Evolutionary conservation across 2,113 vertebrate genomes (phyloP), one percentile per base, ranked within the genome.

Genomic region (Sorex fumeus): DNA sequence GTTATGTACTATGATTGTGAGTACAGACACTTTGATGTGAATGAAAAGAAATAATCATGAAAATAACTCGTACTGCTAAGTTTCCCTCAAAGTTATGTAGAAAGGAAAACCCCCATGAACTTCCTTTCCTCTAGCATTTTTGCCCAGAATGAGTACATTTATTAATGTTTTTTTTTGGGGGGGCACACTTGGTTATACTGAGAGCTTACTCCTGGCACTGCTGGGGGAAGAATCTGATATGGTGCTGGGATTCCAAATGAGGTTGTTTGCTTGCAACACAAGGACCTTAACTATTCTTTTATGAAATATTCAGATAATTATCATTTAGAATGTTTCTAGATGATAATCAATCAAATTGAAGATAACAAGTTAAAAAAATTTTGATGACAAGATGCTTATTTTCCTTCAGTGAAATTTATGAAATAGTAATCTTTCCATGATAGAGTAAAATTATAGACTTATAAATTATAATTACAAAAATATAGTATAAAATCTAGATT

Each of bases 281-380:
- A 10, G 47, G 47, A 10, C 47, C 47, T 50, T 50, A 50, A 50
- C 47, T 50, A 50, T 50, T 7, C 47, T 13, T 50, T 50, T 9
- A 50, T 50, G 13, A 2, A 50, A 50, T 50, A 50, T 10, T 50
- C 9, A 50, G 47, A 50, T 50, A 50, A 50, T 50, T 50, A 50
- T 7, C 40, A 7, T 50, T 50, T 50, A 50, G 47, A 50, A 50
- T 13, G 13, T 50, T 50, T 12, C 9, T 18, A 18, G 67, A 74
- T 93, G n/a, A 66, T 88, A 75, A 62, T 91, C 62, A 93, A 6
- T 90, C 89, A 86, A 53, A 40, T 80, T 94, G 16, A 94, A 36
- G 40, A 84, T 67, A 95, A n/a, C 53, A 43, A 57, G 8, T 32
- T 86, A 74, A 67, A 87, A 94, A 79, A 8, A 72, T 91, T 75